Conservation (phyloP, 1,140 invertebrate species). For the Drosophila pruinosa region DNA sequence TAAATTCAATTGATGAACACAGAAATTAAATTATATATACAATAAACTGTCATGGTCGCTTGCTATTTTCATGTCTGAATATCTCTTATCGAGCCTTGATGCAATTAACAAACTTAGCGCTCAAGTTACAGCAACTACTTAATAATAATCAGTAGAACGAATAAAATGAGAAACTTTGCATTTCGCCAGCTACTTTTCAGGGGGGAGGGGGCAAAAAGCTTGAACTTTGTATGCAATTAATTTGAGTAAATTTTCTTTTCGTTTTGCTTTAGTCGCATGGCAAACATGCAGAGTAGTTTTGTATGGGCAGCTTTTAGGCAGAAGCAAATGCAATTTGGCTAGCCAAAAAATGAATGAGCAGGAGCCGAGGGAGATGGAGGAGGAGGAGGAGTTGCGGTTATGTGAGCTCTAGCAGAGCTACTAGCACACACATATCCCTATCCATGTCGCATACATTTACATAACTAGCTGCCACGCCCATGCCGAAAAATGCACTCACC, state of each 20-base stretch:
- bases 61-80: neutral
- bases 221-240: slow-evolving; percentile 30
- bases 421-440: slow-evolving; percentile 6
- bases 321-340: slow-evolving; percentile 27
- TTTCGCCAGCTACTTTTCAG: neutral
- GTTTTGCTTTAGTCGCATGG: neutral
- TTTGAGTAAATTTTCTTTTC: slow-evolving; percentile 40
- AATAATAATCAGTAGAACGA: neutral
- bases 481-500: slow-evolving; percentile 51
- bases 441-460: slow-evolving; percentile 24
- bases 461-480: slow-evolving; percentile 52
- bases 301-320: slow-evolving; percentile 35
- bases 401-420: neutral
- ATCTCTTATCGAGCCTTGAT: neutral
- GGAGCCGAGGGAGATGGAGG: too few relatives aligned
- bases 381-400: neutral
- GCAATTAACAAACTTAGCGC: neutral
- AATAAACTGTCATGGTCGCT: neutral
- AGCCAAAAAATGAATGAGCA: slow-evolving; percentile 13
- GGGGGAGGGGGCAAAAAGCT: neutral
- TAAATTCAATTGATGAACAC: too few relatives aligned
- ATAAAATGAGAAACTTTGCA: neutral
- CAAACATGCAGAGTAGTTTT: slow-evolving; percentile 22
- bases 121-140: neutral
- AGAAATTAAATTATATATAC: neutral